Conservation (phyloP, 2,113 vertebrate genomes). For the Leptobrachium ailaonicum region DNA sequence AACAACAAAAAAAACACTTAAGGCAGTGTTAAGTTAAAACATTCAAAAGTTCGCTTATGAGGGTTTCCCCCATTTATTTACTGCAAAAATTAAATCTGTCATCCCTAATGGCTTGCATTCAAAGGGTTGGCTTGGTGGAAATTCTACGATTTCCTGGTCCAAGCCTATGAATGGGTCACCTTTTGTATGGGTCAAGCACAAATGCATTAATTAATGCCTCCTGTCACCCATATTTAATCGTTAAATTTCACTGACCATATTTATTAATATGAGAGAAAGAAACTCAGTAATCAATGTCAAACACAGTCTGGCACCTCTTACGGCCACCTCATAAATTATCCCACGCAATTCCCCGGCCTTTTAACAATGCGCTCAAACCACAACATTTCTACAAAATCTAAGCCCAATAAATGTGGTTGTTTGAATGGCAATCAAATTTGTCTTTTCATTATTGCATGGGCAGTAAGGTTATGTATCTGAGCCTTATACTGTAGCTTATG, state of each 20-base stretch:
- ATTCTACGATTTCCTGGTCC: constrained; percentile 50
- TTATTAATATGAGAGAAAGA: constrained; percentile 53
- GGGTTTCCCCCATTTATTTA: constrained; percentile 56
- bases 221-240: constrained; percentile 53
- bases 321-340: constrained; percentile 49
- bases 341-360: constrained; percentile 13
- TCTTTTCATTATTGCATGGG: constrained; percentile 27
- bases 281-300: constrained; percentile 44
- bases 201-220: constrained; percentile 61
- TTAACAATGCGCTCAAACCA: constrained; percentile 39
- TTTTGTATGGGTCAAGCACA: constrained; percentile 59
- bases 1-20: neutral
- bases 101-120: constrained; percentile 55
- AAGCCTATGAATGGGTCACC: constrained; percentile 61
- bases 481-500: constrained; percentile 12
- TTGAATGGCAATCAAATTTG: constrained; percentile 47
- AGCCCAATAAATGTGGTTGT: constrained; percentile 44
- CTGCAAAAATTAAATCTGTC: constrained; percentile 60
- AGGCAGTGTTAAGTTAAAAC: neutral
- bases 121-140: constrained; percentile 58
- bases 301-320: constrained; percentile 47
- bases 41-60: constrained; percentile 45
- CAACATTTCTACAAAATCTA: constrained; percentile 29
- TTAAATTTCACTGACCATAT: constrained; percentile 62
- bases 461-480: constrained; percentile 47